These are phyloP conservation scores for Sinocyclocheilus anophthalmus DNA, from an alignment of 2,113 vertebrate genomes.

Conservation along the genomic window DNA sequence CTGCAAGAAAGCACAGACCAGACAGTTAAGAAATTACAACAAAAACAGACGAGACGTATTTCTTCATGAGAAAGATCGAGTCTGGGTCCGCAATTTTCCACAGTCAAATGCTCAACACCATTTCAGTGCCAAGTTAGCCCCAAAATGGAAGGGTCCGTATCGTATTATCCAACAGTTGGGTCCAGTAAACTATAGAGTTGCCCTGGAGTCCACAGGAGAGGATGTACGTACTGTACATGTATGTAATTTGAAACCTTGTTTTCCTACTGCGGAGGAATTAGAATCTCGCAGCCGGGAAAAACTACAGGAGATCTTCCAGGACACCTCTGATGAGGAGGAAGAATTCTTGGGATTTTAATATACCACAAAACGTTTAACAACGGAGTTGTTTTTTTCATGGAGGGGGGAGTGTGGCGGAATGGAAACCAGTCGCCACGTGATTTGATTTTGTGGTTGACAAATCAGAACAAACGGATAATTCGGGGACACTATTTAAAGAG, in stretches of 20 bases:
- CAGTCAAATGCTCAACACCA: not conserved
- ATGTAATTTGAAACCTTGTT: not conserved
- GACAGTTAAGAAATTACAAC: not conserved
- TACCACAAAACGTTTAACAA: too few species aligned
- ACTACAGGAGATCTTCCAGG: not conserved
- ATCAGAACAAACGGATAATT: too few species aligned
- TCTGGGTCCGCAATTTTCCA: not conserved
- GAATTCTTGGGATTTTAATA: not conserved
- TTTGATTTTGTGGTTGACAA: too few species aligned
- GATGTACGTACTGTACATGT: not conserved
- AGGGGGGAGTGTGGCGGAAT: too few species aligned
- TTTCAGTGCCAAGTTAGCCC: not conserved
- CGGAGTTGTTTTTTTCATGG: too few species aligned
- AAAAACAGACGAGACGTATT: not conserved
- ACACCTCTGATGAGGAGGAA: not conserved
- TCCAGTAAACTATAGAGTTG: not conserved
- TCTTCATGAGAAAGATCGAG: not conserved
- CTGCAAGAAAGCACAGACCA: not conserved
- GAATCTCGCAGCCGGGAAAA: accelerated
- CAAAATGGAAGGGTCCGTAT: not conserved
- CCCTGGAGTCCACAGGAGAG: not conserved
- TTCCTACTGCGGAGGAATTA: not conserved
- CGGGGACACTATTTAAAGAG: too few species aligned
- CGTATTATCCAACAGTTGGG: not conserved
- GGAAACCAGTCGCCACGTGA: too few species aligned